Evolutionary conservation across 2,797 vertebrate species (phyloP).

Genomic region (Epinephelus awoara): DNA sequence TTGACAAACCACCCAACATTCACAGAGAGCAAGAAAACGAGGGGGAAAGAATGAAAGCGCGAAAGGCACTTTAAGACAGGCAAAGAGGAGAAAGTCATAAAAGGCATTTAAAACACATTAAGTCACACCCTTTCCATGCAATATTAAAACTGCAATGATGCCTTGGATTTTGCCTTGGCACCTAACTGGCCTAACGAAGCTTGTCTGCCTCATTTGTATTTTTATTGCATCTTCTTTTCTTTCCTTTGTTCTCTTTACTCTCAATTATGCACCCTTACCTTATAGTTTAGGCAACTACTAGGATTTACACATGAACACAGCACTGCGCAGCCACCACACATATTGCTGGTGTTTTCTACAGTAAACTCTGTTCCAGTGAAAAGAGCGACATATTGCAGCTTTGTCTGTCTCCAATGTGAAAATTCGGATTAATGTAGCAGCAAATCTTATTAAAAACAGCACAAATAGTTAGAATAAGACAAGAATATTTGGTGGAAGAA

Average conservation of each 20-base stretch:
- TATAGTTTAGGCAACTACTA: background rate
- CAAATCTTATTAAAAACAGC: background rate
- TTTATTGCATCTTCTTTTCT: constrained; percentile 25
- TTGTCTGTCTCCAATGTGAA: background rate
- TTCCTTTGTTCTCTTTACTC: constrained; percentile 6
- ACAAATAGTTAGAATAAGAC: background rate
- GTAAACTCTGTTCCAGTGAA: background rate
- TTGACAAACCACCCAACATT: background rate
- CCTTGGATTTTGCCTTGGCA: background rate
- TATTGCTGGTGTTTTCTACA: background rate
- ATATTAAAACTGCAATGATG: constrained; percentile 39
- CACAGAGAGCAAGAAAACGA: background rate
- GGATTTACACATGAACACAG: background rate
- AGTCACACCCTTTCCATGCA: constrained; percentile 19
- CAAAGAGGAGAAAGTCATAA: background rate
- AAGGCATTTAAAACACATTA: constrained; percentile 29
- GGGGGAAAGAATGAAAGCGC: background rate
- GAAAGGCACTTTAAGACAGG: no score
- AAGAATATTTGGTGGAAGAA: background rate
- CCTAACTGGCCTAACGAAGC: constrained; percentile 20
- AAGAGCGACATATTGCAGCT: background rate
- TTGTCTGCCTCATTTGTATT: constrained; percentile 32
- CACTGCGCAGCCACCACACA: background rate
- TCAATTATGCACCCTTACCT: background rate
- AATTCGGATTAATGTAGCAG: background rate